Evolutionary conservation across 1,140 invertebrate species (phyloP).

Genomic region (Araneus ventricosus): DNA sequence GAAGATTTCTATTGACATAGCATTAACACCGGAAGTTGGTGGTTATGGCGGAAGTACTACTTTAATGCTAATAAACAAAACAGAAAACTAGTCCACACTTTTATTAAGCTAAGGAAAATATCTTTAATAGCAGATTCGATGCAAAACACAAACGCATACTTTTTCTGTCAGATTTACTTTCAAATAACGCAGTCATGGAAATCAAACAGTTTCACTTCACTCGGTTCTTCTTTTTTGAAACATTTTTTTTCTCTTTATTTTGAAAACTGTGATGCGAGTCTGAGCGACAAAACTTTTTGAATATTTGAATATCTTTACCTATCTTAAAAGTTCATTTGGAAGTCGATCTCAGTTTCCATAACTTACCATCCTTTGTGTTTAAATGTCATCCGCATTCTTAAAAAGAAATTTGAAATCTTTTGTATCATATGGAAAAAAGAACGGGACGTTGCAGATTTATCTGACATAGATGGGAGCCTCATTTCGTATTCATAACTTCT

Average conservation of each 20-base stretch:
- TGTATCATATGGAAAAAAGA: neutral
- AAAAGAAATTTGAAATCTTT: neutral
- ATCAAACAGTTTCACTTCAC: too few relatives aligned
- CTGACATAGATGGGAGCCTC: neutral
- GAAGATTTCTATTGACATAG: too few relatives aligned
- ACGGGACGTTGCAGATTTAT: neutral
- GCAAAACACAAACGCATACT: too few relatives aligned
- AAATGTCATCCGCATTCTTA: neutral
- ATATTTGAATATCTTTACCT: neutral
- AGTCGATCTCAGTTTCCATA: neutral
- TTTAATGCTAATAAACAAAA: too few relatives aligned
- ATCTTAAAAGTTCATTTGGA: neutral
- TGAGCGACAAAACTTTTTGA: neutral
- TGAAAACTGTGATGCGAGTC: neutral
- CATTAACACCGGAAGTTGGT: too few relatives aligned
- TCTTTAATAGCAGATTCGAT: too few relatives aligned
- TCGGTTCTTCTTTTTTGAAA: too few relatives aligned
- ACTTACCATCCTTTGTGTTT: neutral
- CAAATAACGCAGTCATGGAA: too few relatives aligned
- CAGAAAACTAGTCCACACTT: too few relatives aligned
- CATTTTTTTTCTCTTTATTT: neutral
- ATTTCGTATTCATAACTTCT: conserved; percentile 16
- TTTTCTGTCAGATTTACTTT: too few relatives aligned
- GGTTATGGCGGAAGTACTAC: too few relatives aligned
- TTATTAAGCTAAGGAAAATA: too few relatives aligned